Percentiles rank a stretch among this genome's conserved stretches.
Evolutionary conservation across 1,140 invertebrate genomes (phyloP).

Genomic region (Drosophila santomea): DNA sequence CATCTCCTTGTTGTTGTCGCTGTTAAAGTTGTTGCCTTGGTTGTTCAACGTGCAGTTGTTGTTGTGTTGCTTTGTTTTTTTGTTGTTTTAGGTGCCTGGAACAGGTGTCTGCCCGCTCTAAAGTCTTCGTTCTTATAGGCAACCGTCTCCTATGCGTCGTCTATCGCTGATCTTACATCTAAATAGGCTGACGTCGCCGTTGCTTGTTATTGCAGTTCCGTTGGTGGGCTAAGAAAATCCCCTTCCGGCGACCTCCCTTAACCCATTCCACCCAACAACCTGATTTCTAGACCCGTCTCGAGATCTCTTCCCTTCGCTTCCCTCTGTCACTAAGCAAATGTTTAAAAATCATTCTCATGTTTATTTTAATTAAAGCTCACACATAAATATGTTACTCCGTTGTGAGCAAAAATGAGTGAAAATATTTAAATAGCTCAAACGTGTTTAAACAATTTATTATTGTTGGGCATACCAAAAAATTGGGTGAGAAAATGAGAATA

Average conservation of each 20-base stretch:
- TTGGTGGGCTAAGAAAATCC: constrained; percentile 31
- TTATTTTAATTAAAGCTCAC: constrained; percentile 74
- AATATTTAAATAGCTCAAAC: constrained; percentile 80
- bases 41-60: constrained; percentile 23
- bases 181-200: constrained; percentile 61
- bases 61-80: neutral
- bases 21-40: neutral
- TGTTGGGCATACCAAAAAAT: constrained; percentile 4
- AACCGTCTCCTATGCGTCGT: constrained; percentile 57
- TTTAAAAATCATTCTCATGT: constrained; percentile 74
- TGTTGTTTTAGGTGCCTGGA: constrained; percentile 4
- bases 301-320: neutral
- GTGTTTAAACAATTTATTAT: constrained; percentile 64
- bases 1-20: constrained; percentile 24
- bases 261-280: constrained; percentile 8
- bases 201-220: constrained; percentile 54
- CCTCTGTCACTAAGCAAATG: constrained; percentile 46
- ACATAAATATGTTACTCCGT: constrained; percentile 46
- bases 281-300: constrained; percentile 38
- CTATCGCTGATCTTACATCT: constrained; percentile 75
- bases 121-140: constrained; percentile 13
- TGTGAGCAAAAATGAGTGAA: constrained; percentile 55
- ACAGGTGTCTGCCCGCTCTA: constrained; percentile 60
- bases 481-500: neutral
- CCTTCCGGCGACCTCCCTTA: neutral